Evolutionary conservation across 2,113 vertebrate genomes (phyloP).

Genomic region (Tringa solitaria): DNA sequence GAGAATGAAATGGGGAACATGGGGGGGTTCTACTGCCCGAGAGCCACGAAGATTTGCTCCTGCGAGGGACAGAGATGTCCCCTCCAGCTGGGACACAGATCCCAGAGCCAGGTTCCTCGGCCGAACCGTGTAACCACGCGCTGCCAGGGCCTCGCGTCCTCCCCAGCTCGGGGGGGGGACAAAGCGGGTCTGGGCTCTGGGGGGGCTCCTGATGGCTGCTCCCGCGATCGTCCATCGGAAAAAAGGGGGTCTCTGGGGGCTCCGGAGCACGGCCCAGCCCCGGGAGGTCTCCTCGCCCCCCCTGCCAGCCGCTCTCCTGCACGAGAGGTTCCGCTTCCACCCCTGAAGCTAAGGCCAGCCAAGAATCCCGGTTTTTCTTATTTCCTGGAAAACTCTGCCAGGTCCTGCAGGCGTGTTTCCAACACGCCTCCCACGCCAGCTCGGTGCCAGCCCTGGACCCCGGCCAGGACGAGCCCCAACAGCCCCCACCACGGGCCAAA

Average conservation of each 20-base stretch:
- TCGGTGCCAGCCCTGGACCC: not conserved
- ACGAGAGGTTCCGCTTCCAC: not conserved
- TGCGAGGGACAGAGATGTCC: not conserved
- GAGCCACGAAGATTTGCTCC: not conserved
- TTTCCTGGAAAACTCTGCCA: not conserved
- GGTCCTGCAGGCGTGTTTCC: not conserved
- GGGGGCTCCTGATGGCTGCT: not conserved
- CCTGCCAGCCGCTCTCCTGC: not conserved
- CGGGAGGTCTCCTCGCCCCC: not conserved
- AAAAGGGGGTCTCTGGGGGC: not conserved
- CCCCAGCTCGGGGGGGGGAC: not conserved
- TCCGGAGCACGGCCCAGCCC: not conserved
- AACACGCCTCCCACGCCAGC: not conserved
- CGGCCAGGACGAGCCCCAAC: not conserved
- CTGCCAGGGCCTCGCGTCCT: fast-evolving
- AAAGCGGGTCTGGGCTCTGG: not conserved
- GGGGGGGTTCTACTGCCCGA: fast-evolving
- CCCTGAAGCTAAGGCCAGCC: not conserved
- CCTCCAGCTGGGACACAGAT: not conserved
- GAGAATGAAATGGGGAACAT: not conserved
- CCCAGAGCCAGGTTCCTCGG: not conserved
- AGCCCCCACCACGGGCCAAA: not conserved
- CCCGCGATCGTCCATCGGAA: fast-evolving
- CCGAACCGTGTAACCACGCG: fast-evolving
- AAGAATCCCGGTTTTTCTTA: not conserved